Percentiles rank a stretch among this genome's conserved stretches.
These are phyloP conservation scores for Tubulanus polymorphus DNA, from an alignment of 2,888 invertebrate species.

Conservation along the genomic window DNA sequence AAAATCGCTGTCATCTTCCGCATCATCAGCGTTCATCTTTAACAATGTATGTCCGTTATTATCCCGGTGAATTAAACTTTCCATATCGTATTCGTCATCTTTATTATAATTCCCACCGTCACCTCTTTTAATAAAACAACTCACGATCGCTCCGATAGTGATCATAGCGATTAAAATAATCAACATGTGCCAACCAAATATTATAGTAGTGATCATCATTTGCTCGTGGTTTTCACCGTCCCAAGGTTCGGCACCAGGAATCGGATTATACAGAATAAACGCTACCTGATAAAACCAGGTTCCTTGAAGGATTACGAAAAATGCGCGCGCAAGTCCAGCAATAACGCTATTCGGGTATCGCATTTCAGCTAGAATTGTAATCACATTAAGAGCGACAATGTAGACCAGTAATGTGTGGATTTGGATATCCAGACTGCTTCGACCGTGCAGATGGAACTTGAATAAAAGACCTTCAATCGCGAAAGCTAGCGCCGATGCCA, in stretches of 20 bases:
- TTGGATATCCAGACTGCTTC: slow-evolving; percentile 44
- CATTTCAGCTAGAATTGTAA: slow-evolving; percentile 50
- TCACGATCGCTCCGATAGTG: slow-evolving; percentile 31
- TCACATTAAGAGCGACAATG: slow-evolving; percentile 43
- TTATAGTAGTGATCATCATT: slow-evolving; percentile 55
- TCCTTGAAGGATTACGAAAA: slow-evolving; percentile 56
- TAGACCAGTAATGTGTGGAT: slow-evolving; percentile 56
- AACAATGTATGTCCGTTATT: slow-evolving; percentile 33
- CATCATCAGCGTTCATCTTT: slow-evolving; percentile 28
- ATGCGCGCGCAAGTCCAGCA: slow-evolving; percentile 48
- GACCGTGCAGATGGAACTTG: slow-evolving; percentile 56
- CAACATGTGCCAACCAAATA: slow-evolving; percentile 48
- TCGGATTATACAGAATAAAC: slow-evolving; percentile 56
- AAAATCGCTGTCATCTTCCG: slow-evolving; percentile 30
- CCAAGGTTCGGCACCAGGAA: slow-evolving; percentile 41
- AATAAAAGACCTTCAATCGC: slow-evolving; percentile 56
- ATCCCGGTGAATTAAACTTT: slow-evolving; percentile 30
- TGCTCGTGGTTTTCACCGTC: slow-evolving; percentile 48
- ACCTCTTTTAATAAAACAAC: slow-evolving; percentile 25
- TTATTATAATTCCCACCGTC: slow-evolving; percentile 14
- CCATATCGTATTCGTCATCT: slow-evolving; percentile 26
- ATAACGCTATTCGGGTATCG: slow-evolving; percentile 45
- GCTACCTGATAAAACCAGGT: slow-evolving; percentile 58
- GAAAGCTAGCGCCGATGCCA: slow-evolving; percentile 50
- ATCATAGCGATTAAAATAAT: slow-evolving; percentile 34